Percentiles rank a stretch among this genome's conserved stretches.
These are phyloP conservation scores for Dromas ardeola DNA, from an alignment of 2,113 vertebrate species.

Conservation along the genomic window DNA sequence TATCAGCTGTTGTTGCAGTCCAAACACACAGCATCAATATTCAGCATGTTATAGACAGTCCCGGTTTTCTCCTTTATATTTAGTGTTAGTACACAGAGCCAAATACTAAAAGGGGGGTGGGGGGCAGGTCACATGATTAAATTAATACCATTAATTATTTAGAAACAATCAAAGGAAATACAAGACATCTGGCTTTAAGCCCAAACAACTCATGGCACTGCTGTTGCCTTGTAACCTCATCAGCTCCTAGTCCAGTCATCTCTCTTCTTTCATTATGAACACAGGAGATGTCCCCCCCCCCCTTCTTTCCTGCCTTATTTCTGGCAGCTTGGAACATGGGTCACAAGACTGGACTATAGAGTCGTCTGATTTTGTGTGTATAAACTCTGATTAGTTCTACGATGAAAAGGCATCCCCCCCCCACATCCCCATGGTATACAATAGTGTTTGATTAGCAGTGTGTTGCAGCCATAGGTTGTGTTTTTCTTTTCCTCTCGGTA, in stretches of 20 bases:
- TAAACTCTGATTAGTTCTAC: neutral
- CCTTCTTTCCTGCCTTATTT: constrained; percentile 31
- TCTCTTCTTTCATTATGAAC: constrained; percentile 40
- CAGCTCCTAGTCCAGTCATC: constrained; percentile 56
- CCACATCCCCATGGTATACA: neutral
- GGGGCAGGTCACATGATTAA: constrained; percentile 39
- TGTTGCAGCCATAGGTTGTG: neutral
- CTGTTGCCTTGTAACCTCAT: constrained; percentile 66
- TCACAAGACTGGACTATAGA: neutral
- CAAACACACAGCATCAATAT: constrained; percentile 21
- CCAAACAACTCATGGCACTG: constrained; percentile 58
- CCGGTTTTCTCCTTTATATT: constrained; percentile 1
- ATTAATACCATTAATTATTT: constrained; percentile 73
- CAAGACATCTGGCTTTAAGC: constrained; percentile 62
- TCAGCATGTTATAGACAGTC: constrained; percentile 8
- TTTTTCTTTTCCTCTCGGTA: neutral
- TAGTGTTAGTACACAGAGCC: constrained; percentile 36
- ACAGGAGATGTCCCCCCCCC: neutral
- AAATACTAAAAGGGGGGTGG: constrained; percentile 26
- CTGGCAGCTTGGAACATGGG: constrained; percentile 16
- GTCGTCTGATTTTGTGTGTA: constrained; percentile 4
- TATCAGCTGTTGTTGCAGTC: constrained; percentile 40
- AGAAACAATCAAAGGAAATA: constrained; percentile 71
- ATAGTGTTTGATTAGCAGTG: constrained; percentile 2
- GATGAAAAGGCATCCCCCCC: neutral